Conservation (phyloP, 2,888 invertebrate species). For the Oegoconia quadripuncta region DNA sequence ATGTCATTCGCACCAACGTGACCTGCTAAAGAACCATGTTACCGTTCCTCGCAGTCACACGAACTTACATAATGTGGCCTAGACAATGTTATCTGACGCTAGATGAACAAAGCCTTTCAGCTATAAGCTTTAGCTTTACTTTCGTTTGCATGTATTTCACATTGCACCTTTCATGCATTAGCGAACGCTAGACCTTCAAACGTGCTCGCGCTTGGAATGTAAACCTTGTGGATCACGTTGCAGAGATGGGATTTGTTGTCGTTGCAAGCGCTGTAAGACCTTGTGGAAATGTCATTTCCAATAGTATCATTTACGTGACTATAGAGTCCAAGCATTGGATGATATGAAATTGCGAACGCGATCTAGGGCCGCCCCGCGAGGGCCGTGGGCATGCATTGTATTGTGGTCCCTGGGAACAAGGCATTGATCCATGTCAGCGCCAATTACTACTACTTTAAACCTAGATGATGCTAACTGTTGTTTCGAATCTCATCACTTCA, state of each 20-base stretch:
- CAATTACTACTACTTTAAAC: conserved; percentile 38
- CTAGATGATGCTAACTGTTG: conserved; percentile 34
- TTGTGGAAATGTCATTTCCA: conserved; percentile 30
- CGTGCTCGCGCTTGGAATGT: conserved; percentile 12
- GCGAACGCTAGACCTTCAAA: conserved; percentile 37
- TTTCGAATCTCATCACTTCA: conserved; percentile 28
- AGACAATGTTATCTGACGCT: conserved; percentile 50
- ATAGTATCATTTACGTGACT: conserved; percentile 69
- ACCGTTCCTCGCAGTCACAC: conserved; percentile 68
- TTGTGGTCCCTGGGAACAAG: conserved; percentile 48
- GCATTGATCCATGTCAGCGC: conserved; percentile 26
- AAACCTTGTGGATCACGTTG: neutral
- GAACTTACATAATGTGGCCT: conserved; percentile 69
- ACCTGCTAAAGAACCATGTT: conserved; percentile 72
- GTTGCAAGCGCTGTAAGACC: conserved; percentile 26
- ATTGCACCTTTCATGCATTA: conserved; percentile 43
- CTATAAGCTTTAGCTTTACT: conserved; percentile 51
- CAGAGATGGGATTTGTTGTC: conserved; percentile 25
- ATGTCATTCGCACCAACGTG: conserved; percentile 71
- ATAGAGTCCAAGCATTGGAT: conserved; percentile 51
- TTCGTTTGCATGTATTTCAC: conserved; percentile 50
- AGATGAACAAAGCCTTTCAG: conserved; percentile 52
- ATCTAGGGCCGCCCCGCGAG: conserved; percentile 32
- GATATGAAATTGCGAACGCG: conserved; percentile 49
- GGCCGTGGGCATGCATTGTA: conserved; percentile 37